Evolutionary conservation across 2,797 vertebrate species (phyloP).

Genomic region (Chrosomus eos): DNA sequence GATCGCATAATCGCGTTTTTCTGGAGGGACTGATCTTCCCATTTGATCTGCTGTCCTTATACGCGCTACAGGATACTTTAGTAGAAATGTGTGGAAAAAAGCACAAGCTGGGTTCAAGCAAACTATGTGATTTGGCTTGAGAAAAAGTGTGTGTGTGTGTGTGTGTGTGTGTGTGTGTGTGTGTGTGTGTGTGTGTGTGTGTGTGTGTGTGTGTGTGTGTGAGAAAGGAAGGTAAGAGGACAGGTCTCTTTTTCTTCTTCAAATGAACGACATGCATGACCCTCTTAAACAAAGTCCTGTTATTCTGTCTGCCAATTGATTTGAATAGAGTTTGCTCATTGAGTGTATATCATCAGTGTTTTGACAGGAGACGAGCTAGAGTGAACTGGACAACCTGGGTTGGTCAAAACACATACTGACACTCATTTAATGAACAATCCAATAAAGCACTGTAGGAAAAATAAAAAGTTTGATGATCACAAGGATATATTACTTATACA

Average conservation of each 20-base stretch:
- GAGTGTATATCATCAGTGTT: slow-evolving; percentile 51
- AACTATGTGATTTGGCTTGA: slow-evolving; percentile 57
- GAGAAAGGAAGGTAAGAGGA: slow-evolving; percentile 26
- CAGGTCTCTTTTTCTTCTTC: slow-evolving; percentile 55
- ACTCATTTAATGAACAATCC: background rate
- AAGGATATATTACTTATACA: background rate
- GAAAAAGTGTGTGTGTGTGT: slow-evolving; percentile 27
- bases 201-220: background rate
- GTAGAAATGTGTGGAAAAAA: slow-evolving; percentile 68
- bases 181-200: slow-evolving; percentile 32
- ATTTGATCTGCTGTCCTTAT: slow-evolving; percentile 55
- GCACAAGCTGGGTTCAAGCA: slow-evolving; percentile 66
- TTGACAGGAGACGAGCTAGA: slow-evolving; percentile 67
- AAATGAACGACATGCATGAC: slow-evolving; percentile 63
- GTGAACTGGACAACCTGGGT: slow-evolving; percentile 39
- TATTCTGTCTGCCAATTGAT: slow-evolving; percentile 61
- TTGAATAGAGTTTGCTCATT: slow-evolving; percentile 65
- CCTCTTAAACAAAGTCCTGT: slow-evolving; percentile 64
- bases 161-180: slow-evolving; percentile 20
- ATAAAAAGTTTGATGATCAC: background rate
- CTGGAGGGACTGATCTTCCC: too few species aligned
- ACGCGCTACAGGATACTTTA: slow-evolving; percentile 44
- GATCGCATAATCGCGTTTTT: too few species aligned
- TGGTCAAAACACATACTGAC: background rate
- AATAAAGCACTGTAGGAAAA: background rate